These are phyloP conservation scores for Telenomus remus DNA, from an alignment of 1,140 invertebrate species.

Conservation along the genomic window DNA sequence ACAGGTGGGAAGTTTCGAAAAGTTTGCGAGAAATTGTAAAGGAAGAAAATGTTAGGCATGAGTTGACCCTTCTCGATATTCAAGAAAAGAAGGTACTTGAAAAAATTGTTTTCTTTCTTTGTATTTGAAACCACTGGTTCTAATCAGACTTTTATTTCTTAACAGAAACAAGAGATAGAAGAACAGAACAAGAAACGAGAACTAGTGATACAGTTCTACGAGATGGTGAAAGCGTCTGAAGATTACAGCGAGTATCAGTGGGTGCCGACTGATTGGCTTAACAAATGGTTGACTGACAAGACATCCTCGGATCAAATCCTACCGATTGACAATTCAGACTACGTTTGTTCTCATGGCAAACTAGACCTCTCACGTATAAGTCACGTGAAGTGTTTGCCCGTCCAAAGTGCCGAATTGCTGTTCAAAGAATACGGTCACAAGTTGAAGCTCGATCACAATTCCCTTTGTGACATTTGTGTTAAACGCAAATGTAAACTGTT, in stretches of 20 bases:
- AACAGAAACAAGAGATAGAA: constrained; percentile 74
- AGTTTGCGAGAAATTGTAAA: constrained; percentile 67
- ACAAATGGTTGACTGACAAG: constrained; percentile 72
- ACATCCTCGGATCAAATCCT: constrained; percentile 65
- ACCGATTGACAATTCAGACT: constrained; percentile 73
- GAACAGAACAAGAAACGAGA: constrained; percentile 73
- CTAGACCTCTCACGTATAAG: constrained; percentile 71
- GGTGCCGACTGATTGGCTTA: constrained; percentile 76
- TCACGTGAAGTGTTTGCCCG: constrained; percentile 70
- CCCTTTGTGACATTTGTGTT: constrained; percentile 76
- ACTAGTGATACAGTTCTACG: constrained; percentile 68
- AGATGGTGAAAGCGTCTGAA: constrained; percentile 58
- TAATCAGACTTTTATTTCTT: constrained; percentile 44
- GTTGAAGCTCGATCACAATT: constrained; percentile 71
- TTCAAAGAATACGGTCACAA: constrained; percentile 74
- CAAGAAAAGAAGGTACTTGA: constrained; percentile 69
- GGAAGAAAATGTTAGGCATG: constrained; percentile 69
- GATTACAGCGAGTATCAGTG: constrained; percentile 71
- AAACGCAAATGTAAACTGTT: constrained; percentile 72
- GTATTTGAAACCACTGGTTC: too few relatives aligned
- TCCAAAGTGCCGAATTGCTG: constrained; percentile 70
- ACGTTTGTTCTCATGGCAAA: constrained; percentile 75
- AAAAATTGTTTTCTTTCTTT: constrained; percentile 8
- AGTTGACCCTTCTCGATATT: constrained; percentile 67
- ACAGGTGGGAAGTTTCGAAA: constrained; percentile 67